Evolutionary conservation across 2,113 vertebrate species (phyloP).

Genomic region (Nicator chloris): DNA sequence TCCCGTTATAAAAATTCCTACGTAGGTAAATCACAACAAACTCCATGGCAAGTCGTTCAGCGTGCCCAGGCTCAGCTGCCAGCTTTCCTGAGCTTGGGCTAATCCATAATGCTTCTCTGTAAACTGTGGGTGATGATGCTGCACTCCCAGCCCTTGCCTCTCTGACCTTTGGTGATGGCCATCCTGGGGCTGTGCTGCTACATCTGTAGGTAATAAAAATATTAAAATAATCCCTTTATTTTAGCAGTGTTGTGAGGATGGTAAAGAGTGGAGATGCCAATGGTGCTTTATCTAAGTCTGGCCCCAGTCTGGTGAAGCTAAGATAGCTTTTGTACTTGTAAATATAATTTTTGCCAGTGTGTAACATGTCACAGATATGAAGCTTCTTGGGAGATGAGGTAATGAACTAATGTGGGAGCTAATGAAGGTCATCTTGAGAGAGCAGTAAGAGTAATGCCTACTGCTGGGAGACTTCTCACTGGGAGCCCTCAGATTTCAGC

Average conservation of each 20-base stretch:
- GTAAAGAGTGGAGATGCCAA: neutral
- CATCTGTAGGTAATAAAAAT: neutral
- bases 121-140: neutral
- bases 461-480: neutral
- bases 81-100: neutral
- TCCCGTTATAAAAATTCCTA: neutral
- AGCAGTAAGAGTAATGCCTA: neutral
- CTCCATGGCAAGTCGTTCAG: accelerated
- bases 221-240: neutral
- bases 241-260: neutral
- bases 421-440: constrained; percentile 7
- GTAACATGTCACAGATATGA: neutral
- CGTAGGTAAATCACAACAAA: neutral
- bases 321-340: neutral
- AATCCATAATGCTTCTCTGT: neutral
- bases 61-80: neutral
- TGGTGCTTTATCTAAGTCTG: neutral
- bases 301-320: neutral
- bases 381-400: neutral
- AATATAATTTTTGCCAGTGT: neutral
- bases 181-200: neutral
- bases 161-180: neutral
- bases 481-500: constrained; percentile 8
- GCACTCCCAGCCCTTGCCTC: neutral
- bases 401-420: neutral